A percentile compares a stretch with the other conserved stretches of the same genome.
These are phyloP conservation scores for Sussaba pulchella DNA, from an alignment of 2,888 invertebrate species.

Conservation along the genomic window DNA sequence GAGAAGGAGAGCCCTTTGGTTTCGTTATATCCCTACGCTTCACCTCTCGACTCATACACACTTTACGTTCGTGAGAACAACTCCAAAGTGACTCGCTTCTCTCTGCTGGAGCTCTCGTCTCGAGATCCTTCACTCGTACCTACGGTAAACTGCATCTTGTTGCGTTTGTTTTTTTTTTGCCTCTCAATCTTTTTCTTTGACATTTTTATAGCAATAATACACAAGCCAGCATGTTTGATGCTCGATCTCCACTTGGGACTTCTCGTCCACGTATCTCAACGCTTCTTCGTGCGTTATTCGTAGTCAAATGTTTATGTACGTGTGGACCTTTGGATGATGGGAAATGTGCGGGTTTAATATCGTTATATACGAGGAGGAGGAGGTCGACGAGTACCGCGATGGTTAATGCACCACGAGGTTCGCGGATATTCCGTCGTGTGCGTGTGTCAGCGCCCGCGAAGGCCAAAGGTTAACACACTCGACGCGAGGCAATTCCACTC, in stretches of 20 bases:
- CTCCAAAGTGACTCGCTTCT: constrained; percentile 40
- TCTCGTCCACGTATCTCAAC: background rate
- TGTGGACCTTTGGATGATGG: background rate
- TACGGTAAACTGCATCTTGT: constrained; percentile 16
- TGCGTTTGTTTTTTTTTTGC: background rate
- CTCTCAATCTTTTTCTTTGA: too few species aligned
- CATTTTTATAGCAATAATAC: background rate
- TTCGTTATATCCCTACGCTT: background rate
- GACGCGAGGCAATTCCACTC: constrained; percentile 44
- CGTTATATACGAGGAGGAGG: background rate
- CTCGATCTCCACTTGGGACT: background rate
- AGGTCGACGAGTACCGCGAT: constrained; percentile 14
- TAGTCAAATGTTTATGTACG: constrained; percentile 10
- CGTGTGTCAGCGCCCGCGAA: constrained; percentile 3
- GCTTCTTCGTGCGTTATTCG: background rate
- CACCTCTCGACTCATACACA: constrained; percentile 16
- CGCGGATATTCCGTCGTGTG: background rate
- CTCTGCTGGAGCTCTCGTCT: constrained; percentile 1
- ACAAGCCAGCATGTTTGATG: background rate
- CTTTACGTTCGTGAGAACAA: constrained; percentile 38
- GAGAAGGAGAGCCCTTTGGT: too few species aligned
- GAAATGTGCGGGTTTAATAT: background rate
- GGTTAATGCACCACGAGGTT: background rate
- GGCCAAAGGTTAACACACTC: constrained; percentile 48
- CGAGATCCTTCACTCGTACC: constrained; percentile 1